Percentiles rank a stretch among this genome's conserved stretches.
These are phyloP conservation scores for Hedychridium roseum DNA, from an alignment of 2,888 invertebrate species.

Conservation along the genomic window DNA sequence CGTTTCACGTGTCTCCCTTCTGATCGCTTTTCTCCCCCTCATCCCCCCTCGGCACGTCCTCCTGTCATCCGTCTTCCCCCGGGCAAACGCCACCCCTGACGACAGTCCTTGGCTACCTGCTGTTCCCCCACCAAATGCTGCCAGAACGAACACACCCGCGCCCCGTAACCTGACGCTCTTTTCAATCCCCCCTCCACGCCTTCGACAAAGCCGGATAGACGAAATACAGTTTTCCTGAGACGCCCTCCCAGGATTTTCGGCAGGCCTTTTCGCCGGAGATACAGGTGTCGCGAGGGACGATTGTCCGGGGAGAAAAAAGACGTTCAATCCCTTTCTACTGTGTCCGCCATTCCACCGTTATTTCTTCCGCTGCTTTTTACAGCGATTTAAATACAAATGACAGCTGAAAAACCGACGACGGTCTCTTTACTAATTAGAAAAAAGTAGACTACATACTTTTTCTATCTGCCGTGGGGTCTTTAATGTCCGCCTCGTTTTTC, in stretches of 20 bases:
- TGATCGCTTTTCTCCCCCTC: constrained; percentile 15
- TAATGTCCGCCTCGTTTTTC: too few species aligned
- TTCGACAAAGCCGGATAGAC: constrained; percentile 11
- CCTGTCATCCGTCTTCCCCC: background rate
- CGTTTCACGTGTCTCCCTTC: constrained; percentile 24
- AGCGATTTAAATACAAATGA: too few species aligned
- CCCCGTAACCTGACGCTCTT: constrained; percentile 12
- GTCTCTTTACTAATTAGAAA: too few species aligned
- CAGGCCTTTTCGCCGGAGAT: constrained; percentile 11
- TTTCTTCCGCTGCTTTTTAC: too few species aligned
- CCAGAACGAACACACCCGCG: constrained; percentile 10
- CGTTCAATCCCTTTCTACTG: too few species aligned
- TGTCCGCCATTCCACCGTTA: too few species aligned
- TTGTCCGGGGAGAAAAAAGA: too few species aligned
- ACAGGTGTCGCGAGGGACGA: constrained; percentile 17
- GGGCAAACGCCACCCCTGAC: constrained; percentile 1
- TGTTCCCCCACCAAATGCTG: constrained; percentile 24
- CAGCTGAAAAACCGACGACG: too few species aligned
- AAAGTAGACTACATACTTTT: too few species aligned
- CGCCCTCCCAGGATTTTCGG: constrained; percentile 10
- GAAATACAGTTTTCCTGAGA: constrained; percentile 11
- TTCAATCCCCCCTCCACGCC: background rate
- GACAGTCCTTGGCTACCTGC: constrained; percentile 31
- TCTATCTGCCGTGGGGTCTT: too few species aligned
- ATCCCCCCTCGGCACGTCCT: constrained; percentile 9